Conservation (phyloP, 2,888 invertebrate species). For the Aleiodes testaceus region DNA sequence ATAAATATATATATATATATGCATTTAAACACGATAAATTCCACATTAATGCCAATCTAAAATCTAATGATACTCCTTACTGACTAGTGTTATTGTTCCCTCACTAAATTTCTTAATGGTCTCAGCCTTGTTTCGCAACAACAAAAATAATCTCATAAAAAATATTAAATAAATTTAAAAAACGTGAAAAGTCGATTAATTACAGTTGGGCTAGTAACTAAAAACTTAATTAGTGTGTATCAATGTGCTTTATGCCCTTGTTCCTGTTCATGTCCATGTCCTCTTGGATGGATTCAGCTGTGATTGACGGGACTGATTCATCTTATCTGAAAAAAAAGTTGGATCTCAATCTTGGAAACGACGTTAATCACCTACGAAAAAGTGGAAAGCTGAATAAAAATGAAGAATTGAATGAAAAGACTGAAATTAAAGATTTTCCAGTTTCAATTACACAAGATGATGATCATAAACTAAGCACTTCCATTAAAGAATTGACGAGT, state of each 20-base stretch:
- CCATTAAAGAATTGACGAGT: slow-evolving; percentile 26
- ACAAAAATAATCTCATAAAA: slow-evolving; percentile 11
- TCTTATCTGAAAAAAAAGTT: slow-evolving; percentile 62
- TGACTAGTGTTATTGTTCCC: slow-evolving; percentile 17
- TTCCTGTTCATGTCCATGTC: slow-evolving; percentile 72
- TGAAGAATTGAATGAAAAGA: slow-evolving; percentile 59
- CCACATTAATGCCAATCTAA: slow-evolving; percentile 69
- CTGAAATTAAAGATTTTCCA: slow-evolving; percentile 60
- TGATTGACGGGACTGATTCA: slow-evolving; percentile 71
- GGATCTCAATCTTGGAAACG: slow-evolving; percentile 64
- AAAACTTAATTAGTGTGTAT: slow-evolving; percentile 70
- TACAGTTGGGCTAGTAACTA: slow-evolving; percentile 65
- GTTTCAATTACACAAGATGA: slow-evolving; percentile 37
- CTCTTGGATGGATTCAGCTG: slow-evolving; percentile 73
- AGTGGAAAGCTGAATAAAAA: slow-evolving; percentile 55
- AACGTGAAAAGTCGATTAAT: slow-evolving; percentile 35
- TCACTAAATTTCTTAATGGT: slow-evolving; percentile 39
- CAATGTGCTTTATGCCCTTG: slow-evolving; percentile 73
- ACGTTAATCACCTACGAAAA: slow-evolving; percentile 40
- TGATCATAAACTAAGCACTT: slow-evolving; percentile 16
- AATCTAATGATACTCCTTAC: slow-evolving; percentile 44
- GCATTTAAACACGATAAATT: slow-evolving; percentile 62
- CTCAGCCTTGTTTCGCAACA: slow-evolving; percentile 22
- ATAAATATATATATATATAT: slow-evolving; percentile 38
- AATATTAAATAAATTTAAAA: slow-evolving; percentile 30